A percentile compares a stretch with the other conserved stretches of the same genome.
These are phyloP conservation scores for Morpho helenor DNA, from an alignment of 2,888 invertebrate species.

Conservation along the genomic window DNA sequence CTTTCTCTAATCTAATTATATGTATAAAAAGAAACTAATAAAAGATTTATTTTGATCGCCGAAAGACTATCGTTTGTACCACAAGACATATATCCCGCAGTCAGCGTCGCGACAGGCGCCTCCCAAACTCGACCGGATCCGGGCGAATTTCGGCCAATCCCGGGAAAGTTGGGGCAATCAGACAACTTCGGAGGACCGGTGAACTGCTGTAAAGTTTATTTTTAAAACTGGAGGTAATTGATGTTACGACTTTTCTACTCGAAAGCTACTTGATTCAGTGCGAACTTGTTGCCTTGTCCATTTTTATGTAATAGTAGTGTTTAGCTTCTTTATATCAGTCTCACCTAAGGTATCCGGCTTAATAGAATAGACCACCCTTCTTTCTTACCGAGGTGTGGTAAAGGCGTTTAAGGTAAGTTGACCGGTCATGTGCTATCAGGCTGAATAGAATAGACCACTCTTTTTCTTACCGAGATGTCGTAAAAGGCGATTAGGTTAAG, in stretches of 20 bases:
- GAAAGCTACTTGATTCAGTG: constrained; percentile 8
- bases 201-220: constrained; percentile 29
- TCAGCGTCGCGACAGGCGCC: constrained; percentile 26
- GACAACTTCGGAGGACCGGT: background rate
- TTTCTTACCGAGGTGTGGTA: too few species aligned
- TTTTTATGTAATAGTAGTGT: background rate
- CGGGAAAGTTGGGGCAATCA: constrained; percentile 10
- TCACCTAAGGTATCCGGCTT: too few species aligned
- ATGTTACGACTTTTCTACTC: constrained; percentile 24
- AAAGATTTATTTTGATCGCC: constrained; percentile 14
- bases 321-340: background rate
- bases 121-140: constrained; percentile 25
- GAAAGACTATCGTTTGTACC: background rate
- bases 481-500: too few species aligned
- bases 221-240: constrained; percentile 32
- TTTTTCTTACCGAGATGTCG: too few species aligned
- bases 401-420: too few species aligned
- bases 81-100: constrained; percentile 14
- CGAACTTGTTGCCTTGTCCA: constrained; percentile 3
- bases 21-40: background rate
- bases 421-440: too few species aligned
- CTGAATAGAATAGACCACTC: too few species aligned
- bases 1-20: background rate
- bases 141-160: constrained; percentile 19
- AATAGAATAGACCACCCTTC: too few species aligned